These are phyloP conservation scores for Pseudopleuronectes americanus DNA, from an alignment of 2,797 vertebrate genomes.

Conservation along the genomic window DNA sequence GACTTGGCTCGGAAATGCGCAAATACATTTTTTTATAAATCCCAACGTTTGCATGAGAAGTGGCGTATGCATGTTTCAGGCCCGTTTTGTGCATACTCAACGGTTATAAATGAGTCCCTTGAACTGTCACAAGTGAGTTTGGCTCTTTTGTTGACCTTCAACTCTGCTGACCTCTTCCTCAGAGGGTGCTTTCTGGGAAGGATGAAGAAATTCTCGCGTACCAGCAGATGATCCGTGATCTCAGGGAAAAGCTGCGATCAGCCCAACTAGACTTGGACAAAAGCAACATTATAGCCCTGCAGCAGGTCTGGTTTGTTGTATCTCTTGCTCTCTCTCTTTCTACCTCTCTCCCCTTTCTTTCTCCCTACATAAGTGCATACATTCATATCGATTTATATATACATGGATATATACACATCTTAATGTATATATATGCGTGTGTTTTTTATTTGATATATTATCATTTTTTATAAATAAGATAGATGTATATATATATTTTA, in stretches of 20 bases:
- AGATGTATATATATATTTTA: too few species aligned
- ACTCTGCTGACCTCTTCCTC: not conserved
- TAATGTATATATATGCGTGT: too few species aligned
- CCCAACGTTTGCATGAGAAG: too few species aligned
- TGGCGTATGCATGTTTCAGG: too few species aligned
- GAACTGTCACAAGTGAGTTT: not conserved
- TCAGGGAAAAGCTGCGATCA: conserved; percentile 90
- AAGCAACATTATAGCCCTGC: conserved; percentile 89
- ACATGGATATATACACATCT: too few species aligned
- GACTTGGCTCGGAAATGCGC: too few species aligned
- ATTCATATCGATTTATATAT: too few species aligned
- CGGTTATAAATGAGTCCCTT: too few species aligned
- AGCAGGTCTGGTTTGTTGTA: conserved; percentile 86
- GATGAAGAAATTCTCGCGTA: conserved; percentile 92
- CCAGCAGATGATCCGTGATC: conserved; percentile 91
- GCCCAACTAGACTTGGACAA: conserved; percentile 92
- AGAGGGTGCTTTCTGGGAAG: conserved; percentile 92
- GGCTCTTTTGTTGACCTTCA: not conserved
- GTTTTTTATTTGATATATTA: not conserved
- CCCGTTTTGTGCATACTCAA: too few species aligned
- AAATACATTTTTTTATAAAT: too few species aligned
- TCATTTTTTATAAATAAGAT: not conserved
- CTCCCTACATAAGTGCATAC: not conserved
- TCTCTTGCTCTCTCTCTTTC: not conserved
- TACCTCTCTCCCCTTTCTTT: not conserved